phyloP scores from a whole-genome alignment of 2,888 invertebrate genomes.

The Apantesis nais region DNA sequence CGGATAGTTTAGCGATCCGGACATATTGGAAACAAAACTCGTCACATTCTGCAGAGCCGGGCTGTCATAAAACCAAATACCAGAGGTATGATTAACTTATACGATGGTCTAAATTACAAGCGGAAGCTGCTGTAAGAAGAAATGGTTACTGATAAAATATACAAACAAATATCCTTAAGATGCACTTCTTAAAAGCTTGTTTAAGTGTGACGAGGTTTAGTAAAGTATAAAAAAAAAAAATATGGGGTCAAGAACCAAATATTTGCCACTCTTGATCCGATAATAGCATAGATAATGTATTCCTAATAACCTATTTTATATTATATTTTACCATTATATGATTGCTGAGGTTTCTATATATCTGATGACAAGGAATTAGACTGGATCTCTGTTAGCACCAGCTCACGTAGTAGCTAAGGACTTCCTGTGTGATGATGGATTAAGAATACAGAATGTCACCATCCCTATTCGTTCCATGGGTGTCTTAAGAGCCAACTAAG shows the following conservation, averaged over 20 bases:
- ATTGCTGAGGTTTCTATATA: too few relatives aligned
- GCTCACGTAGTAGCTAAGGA: too few relatives aligned
- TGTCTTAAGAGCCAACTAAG: too few relatives aligned
- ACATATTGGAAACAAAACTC: conserved; percentile 47
- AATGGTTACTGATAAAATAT: neutral
- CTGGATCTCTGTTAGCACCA: too few relatives aligned
- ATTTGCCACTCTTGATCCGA: neutral
- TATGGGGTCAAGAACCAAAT: neutral
- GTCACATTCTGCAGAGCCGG: conserved; percentile 55
- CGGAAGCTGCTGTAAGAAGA: conserved; percentile 23
- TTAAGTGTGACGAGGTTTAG: neutral
- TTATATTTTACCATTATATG: too few relatives aligned
- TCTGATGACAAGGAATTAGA: too few relatives aligned
- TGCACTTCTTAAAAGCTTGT: neutral
- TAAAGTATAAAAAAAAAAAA: neutral
- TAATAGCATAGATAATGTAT: too few relatives aligned
- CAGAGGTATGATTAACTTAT: conserved; percentile 62
- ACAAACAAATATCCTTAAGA: neutral
- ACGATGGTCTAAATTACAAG: conserved; percentile 36
- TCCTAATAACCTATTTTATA: too few relatives aligned
- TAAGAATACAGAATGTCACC: too few relatives aligned
- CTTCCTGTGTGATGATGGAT: too few relatives aligned
- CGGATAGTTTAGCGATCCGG: conserved; percentile 13
- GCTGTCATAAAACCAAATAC: conserved; percentile 69
- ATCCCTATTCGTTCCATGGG: too few relatives aligned